Evolutionary conservation across 92 coral and sea anemone genomes (phyloP).

Genomic region (Bergia sp.): DNA sequence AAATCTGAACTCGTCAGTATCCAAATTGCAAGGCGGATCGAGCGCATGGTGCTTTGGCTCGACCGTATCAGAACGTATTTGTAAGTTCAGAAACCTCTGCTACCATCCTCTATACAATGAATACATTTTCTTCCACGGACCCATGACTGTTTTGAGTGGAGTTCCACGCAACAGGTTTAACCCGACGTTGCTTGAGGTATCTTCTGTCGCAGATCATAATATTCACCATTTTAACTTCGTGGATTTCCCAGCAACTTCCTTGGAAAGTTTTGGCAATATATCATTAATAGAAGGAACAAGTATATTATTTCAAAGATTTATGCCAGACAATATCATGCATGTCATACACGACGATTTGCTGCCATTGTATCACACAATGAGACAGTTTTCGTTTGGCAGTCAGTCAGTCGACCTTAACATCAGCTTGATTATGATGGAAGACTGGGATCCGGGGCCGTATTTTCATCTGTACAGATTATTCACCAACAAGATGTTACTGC

Average conservation of each 20-base stretch:
- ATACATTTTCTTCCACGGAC: conserved; percentile 89
- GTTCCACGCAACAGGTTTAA: conserved; percentile 81
- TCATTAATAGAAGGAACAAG: conserved; percentile 72
- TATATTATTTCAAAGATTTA: conserved; percentile 86
- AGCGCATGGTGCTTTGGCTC: conserved; percentile 89
- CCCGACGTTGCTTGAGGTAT: conserved; percentile 90
- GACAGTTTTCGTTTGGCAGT: conserved; percentile 59
- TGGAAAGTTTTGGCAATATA: conserved; percentile 65
- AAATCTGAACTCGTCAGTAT: neutral
- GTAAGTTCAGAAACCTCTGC: conserved; percentile 89
- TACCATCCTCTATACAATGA: conserved; percentile 75
- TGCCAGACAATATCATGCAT: conserved; percentile 94
- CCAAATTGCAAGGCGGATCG: conserved; percentile 62
- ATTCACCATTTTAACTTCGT: conserved; percentile 87
- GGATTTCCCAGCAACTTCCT: conserved; percentile 74
- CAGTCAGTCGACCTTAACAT: conserved; percentile 56
- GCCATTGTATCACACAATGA: conserved; percentile 83
- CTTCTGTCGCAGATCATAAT: conserved; percentile 91
- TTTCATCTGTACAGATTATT: conserved; percentile 79
- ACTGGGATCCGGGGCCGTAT: conserved; percentile 75
- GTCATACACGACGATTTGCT: conserved; percentile 91
- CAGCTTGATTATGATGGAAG: conserved; percentile 88
- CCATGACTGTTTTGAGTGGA: conserved; percentile 74
- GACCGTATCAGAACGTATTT: conserved; percentile 76
- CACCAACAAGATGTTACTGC: conserved; percentile 57